Base-by-base conservation (phyloP, 1,140 invertebrate species). In the Diabrotica virgifera region DNA sequence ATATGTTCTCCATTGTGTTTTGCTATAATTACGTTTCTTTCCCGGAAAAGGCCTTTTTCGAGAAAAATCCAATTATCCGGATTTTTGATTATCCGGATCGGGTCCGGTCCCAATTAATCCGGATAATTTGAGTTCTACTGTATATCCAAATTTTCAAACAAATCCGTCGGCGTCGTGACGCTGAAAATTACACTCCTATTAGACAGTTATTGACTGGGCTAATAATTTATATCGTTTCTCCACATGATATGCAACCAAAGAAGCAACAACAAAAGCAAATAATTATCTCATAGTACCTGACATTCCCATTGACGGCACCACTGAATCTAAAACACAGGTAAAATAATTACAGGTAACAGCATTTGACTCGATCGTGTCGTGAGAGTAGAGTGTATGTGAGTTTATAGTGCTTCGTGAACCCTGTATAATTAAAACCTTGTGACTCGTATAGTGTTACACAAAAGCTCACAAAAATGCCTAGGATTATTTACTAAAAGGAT, bases 321-420 rank as follows among this genome's bases (percentile, higher is more conserved):
- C 54, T 13, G 53, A 63, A 61, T 59, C 58, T 37, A 56, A 52
- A 58, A 64, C 63, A 56, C 63, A 40, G 62, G 35, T 46, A 51
- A 67, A 59, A 57, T 67, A 72, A 70, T 72, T 70, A 72, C 66
- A 69, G 65, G 64, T 72, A 72, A 72, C 70, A 72, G 70, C 65
- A 72, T 67, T 71, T 71, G 67, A 69, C 61, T 62, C 62, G 54
- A 66, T 62, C 63, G 64, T 66, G 70, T 66, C 56, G 54, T 67
- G 62, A 61, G 56, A 63, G 65, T 64, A 59, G 38, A 57, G 62
- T 66, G 66, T 65, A 52, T 64, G 65, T 69, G 63, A 71, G 40
- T 46, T 46, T 8, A 46, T 46, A 46, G 40, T 46, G 40, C 40
- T 46, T 6, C 40, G 40, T 46, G 40, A 46, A 46, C 40, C 8